Base-by-base conservation (phyloP, 2,113 vertebrate species). In the Neolamprologus falcicula region DNA sequence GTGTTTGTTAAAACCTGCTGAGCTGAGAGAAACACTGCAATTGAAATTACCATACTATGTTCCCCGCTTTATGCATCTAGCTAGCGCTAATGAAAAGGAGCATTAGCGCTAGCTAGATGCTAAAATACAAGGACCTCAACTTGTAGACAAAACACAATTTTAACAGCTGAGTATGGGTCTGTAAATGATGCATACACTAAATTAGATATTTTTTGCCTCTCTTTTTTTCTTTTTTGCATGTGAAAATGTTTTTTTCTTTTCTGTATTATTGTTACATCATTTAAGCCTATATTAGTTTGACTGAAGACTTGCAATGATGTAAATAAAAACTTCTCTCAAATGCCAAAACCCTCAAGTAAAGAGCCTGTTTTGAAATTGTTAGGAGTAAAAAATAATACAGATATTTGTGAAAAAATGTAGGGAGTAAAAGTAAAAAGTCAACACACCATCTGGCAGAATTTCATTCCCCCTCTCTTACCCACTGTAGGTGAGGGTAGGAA, bases 231-330 rank as follows among this genome's bases (percentile, higher is more conserved):
- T 37, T 21, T 1, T 40, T 40, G 35, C 3, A 40, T 68, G 0
- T 0, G 0, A 24, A 21, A 68, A 14, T 68, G 33, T 68, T 40
- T 68, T 61, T 61, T 68, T 66, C 28, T 3, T n/a, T 37, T 68
- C 19, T 37, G 19, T 37, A 2, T 21, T 66, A 37, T 7, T n/a
- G 19, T 66, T 37, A n/a, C 19, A 37, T 37, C 0, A 37, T 68
- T 68, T 37, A 21, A 37, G 33, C 63, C 33, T 1, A 66, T 21
- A 37, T 37, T 37, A 21, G 1, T 13, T 68, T 68, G 19, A 68
- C 19, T 40, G 19, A 68, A 68, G 63, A 3, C 19, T 8, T 40
- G 63, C 63, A 40, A 21, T 2, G 33, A 21, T 66, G 10, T 66
- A 66, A 68, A 68, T 40, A 40, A 21, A 40, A 68, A 21, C 33